Evolutionary conservation across 2,888 invertebrate genomes (phyloP).

Genomic region (Alitta virens): DNA sequence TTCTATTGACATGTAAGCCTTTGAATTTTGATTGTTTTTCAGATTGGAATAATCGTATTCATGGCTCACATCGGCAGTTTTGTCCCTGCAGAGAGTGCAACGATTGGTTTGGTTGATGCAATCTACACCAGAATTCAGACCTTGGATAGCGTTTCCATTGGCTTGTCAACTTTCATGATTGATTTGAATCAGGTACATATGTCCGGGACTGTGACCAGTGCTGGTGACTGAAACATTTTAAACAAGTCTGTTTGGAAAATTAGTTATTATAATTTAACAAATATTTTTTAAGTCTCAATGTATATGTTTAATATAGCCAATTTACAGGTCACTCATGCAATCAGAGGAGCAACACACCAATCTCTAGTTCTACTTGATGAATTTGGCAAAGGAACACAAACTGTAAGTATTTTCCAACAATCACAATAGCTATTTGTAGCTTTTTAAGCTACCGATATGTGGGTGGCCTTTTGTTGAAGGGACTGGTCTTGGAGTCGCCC

Average conservation of each 20-base stretch:
- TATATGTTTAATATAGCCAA: background rate
- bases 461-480: too few relatives aligned
- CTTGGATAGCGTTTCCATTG: conserved; percentile 73
- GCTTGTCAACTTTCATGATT: conserved; percentile 81
- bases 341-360: conserved; percentile 65
- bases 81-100: conserved; percentile 77
- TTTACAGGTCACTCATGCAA: conserved; percentile 69
- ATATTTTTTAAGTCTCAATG: too few relatives aligned
- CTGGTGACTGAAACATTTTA: too few relatives aligned
- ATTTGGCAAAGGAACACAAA: conserved; percentile 78
- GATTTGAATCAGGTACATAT: conserved; percentile 81
- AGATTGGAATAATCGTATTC: conserved; percentile 73
- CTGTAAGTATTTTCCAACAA: conserved; percentile 20
- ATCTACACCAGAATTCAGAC: conserved; percentile 76
- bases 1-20: too few relatives aligned
- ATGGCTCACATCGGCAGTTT: conserved; percentile 86
- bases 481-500: too few relatives aligned
- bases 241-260: too few relatives aligned
- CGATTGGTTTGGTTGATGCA: conserved; percentile 70
- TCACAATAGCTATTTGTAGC: too few relatives aligned
- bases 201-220: too few relatives aligned
- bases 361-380: conserved; percentile 84
- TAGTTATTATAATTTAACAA: too few relatives aligned
- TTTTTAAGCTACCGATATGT: too few relatives aligned
- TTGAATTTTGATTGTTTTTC: conserved; percentile 21